Evolutionary conservation across 2,113 vertebrate genomes (phyloP), one percentile per base, ranked within the genome.

Genomic region (Azemiops feae): DNA sequence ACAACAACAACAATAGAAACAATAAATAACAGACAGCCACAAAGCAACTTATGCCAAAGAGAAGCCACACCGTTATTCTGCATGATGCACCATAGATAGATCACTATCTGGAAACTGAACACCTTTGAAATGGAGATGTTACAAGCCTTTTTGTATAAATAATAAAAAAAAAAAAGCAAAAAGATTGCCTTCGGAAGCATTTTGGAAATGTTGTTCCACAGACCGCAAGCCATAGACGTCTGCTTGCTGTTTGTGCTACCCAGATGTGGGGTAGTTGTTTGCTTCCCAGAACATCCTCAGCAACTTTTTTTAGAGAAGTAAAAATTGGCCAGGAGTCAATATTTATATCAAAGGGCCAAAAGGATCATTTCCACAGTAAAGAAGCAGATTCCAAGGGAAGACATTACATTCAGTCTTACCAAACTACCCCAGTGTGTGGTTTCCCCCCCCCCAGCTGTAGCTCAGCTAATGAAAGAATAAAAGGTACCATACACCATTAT

Each of bases 11-110:
- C 45, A 92, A 89, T 45, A 92, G 92, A 94, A 85, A 0, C 47
- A 94, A 58, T 94, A 96, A 97, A 94, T 89, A 95, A 92, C 57
- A 90, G 5, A 92, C 91, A 95, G 95, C 93, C 27, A 43, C 23
- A 91, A 87, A 94, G 81, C 57, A 74, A 8, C 91, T 93, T 92
- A 58, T 64, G 58, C 93, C 93, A 74, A 88, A 93, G 89, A 93
- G 93, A 90, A 94, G 91, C 93, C 45, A 89, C 95, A 87, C 6
- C 1, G 1, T 4, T 93, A 85, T 45, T 88, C 18, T 60, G 92
- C 69, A 85, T 85, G 92, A 64, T 74, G 50, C 54, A 91, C 12
- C 50, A 88, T 22, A 88, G 92, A 87, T 91, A 88, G 92, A 87
- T 89, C 86, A 74, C 3, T 53, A 94, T 95, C 50, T 52, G 64